Conservation (phyloP, 2,113 vertebrate species). For the Ciconia boyciana region DNA sequence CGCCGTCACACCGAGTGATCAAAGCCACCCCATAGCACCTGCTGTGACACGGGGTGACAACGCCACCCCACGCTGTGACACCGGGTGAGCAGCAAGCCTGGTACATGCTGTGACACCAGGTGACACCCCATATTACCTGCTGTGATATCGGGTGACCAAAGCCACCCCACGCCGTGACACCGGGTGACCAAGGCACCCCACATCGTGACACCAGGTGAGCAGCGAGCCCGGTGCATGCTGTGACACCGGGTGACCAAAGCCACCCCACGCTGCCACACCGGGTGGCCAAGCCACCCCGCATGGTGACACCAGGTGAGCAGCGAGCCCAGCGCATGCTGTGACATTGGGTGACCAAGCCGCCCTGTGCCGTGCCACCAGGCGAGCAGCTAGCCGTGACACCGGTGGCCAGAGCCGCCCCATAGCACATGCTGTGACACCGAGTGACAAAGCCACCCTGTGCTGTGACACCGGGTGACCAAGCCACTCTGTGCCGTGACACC, state of each 20-base stretch:
- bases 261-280: rapidly evolving
- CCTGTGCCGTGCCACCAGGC: not conserved
- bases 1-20: not conserved
- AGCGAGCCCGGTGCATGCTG: not conserved
- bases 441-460: not conserved
- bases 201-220: not conserved
- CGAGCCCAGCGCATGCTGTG: not conserved
- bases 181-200: not conserved
- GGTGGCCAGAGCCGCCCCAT: not conserved
- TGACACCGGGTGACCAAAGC: not conserved
- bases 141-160: not conserved
- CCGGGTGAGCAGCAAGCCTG: too few species aligned
- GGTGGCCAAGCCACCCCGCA: not conserved
- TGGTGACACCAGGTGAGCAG: not conserved
- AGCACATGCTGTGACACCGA: too few species aligned
- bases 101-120: not conserved
- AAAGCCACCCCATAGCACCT: not conserved
- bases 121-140: too few species aligned
- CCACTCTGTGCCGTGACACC: not conserved
- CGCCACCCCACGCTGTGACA: not conserved
- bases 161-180: not conserved
- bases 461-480: not conserved
- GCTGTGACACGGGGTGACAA: not conserved
- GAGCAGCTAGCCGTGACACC: not conserved
- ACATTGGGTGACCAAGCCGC: not conserved